These are phyloP conservation scores for Diarsia brunnea DNA, from an alignment of 2,888 invertebrate species.

Conservation along the genomic window DNA sequence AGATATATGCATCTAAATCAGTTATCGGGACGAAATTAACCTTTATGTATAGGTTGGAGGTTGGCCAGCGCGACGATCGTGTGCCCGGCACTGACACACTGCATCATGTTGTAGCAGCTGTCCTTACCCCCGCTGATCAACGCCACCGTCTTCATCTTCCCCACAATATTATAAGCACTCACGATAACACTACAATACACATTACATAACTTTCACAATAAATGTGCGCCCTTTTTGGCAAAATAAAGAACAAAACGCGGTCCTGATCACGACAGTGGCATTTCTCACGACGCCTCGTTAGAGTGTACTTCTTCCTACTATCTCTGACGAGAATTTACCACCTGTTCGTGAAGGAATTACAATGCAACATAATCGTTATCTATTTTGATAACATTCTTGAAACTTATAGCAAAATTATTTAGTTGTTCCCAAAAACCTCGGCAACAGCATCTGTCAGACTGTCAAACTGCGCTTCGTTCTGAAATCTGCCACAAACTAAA, in stretches of 20 bases:
- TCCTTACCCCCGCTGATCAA: slow-evolving; percentile 99
- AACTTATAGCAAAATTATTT: slow-evolving; percentile 78
- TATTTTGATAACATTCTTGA: slow-evolving; percentile 86
- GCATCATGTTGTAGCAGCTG: slow-evolving; percentile 99
- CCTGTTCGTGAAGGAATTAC: slow-evolving; percentile 69
- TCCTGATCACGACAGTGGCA: slow-evolving; percentile 78
- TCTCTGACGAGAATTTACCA: slow-evolving; percentile 71
- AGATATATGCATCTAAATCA: slow-evolving; percentile 67
- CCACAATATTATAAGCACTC: slow-evolving; percentile 75
- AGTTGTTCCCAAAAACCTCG: slow-evolving; percentile 73
- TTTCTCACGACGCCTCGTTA: slow-evolving; percentile 70
- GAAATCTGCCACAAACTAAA: slow-evolving; percentile 40
- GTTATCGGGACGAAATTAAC: slow-evolving; percentile 83
- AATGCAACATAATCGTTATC: slow-evolving; percentile 82
- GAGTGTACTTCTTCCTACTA: slow-evolving; percentile 62
- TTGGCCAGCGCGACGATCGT: slow-evolving; percentile 98
- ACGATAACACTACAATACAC: slow-evolving; percentile 76
- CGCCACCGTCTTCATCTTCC: slow-evolving; percentile 96
- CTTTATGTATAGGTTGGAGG: slow-evolving; percentile 96
- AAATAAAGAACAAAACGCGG: slow-evolving; percentile 79
- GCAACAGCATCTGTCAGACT: slow-evolving; percentile 65
- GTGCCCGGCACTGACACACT: slow-evolving; percentile 98
- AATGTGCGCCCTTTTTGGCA: slow-evolving; percentile 80
- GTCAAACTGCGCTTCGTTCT: slow-evolving; percentile 64
- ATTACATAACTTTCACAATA: slow-evolving; percentile 88